Conservation (phyloP, 2,113 vertebrate species). For the Origma solitaria region DNA sequence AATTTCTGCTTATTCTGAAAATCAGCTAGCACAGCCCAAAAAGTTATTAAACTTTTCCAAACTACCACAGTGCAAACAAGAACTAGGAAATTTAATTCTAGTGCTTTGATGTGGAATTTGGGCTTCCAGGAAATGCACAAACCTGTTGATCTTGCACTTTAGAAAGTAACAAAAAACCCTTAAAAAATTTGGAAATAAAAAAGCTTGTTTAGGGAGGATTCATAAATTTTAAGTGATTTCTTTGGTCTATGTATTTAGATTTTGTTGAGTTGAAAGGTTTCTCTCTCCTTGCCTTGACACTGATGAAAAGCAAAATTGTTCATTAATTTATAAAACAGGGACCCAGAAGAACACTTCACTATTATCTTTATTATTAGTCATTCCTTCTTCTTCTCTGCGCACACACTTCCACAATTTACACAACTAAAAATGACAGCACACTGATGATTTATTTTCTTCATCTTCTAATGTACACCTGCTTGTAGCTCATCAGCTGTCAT, state of each 20-base stretch:
- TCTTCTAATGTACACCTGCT: not conserved
- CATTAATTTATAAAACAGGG: not conserved
- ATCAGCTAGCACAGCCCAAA: accelerated
- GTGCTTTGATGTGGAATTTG: not conserved
- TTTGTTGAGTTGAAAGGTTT: not conserved
- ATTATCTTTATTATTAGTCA: not conserved
- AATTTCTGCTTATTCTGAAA: not conserved
- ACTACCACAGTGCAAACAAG: accelerated
- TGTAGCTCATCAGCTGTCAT: not conserved
- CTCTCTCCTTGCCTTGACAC: not conserved
- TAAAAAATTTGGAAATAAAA: not conserved
- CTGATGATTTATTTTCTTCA: not conserved
- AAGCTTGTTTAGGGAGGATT: accelerated
- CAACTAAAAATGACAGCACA: not conserved
- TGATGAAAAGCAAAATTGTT: not conserved
- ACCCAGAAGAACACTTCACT: not conserved
- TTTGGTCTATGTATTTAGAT: not conserved
- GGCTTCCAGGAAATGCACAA: not conserved
- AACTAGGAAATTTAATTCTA: not conserved
- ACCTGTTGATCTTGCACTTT: not conserved
- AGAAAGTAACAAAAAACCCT: accelerated
- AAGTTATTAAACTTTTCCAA: not conserved
- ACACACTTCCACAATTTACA: not conserved
- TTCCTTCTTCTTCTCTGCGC: not conserved
- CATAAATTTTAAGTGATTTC: not conserved